phyloP scores from a whole-genome alignment of 2,113 vertebrate species.

The Laterallus jamaicensis region DNA sequence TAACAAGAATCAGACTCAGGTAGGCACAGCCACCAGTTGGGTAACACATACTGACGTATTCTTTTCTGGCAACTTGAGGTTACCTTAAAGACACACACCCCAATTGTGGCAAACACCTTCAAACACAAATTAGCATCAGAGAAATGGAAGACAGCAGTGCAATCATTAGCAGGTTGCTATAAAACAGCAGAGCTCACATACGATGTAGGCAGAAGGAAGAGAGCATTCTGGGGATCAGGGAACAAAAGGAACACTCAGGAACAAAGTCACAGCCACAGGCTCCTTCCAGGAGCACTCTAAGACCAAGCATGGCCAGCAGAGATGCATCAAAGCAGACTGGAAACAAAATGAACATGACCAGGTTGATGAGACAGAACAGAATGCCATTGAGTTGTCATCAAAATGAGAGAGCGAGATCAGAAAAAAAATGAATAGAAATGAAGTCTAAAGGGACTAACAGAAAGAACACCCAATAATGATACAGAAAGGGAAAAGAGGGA shows the following conservation, averaged over 20 bases:
- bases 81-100: not conserved
- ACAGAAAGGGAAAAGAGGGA: not conserved
- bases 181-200: not conserved
- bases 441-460: not conserved
- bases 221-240: not conserved
- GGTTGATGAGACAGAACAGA: not conserved
- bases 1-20: not conserved
- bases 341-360: not conserved
- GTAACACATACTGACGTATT: not conserved
- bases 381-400: not conserved
- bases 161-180: not conserved
- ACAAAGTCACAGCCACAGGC: not conserved
- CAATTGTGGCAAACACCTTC: not conserved
- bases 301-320: not conserved
- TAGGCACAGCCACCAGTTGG: not conserved
- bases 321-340: not conserved
- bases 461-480: not conserved
- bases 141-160: not conserved
- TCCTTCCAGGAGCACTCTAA: not conserved
- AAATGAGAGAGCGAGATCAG: not conserved
- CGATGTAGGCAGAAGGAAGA: not conserved
- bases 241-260: not conserved
- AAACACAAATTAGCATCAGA: not conserved
- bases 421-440: not conserved
- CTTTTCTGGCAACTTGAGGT: not conserved